Conservation (phyloP, 2,888 invertebrate species). For the Mimas tiliae region DNA sequence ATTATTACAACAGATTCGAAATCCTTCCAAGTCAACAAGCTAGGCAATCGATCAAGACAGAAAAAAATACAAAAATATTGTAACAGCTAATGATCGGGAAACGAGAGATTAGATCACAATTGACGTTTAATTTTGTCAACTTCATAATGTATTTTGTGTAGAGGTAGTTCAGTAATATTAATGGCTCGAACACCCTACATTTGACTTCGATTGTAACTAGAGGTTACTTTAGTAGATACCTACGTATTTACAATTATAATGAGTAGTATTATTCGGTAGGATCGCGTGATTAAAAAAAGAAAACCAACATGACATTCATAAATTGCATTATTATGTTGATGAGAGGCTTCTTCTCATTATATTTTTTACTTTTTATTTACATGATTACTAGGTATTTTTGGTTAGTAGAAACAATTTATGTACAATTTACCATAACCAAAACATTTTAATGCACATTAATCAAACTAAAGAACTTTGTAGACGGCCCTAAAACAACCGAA, state of each 20-base stretch:
- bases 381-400: not conserved
- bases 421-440: not conserved
- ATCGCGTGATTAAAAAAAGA: not conserved
- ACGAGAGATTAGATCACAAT: no score
- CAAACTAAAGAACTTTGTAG: not conserved
- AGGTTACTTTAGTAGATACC: not conserved
- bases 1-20: no score
- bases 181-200: conserved; percentile 7
- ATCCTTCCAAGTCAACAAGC: no score
- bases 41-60: no score
- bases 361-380: not conserved
- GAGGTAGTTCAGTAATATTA: not conserved
- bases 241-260: not conserved
- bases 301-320: not conserved
- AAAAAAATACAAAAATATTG: no score
- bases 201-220: not conserved
- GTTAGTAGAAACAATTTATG: no score
- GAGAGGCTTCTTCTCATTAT: not conserved
- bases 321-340: not conserved
- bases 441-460: not conserved
- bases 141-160: not conserved
- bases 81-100: no score
- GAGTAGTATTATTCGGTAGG: not conserved
- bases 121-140: not conserved
- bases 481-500: no score